A percentile compares a stretch with the other conserved stretches of the same genome.
Evolutionary conservation across 2,113 vertebrate species (phyloP).

Genomic region (Acanthisitta chloris): DNA sequence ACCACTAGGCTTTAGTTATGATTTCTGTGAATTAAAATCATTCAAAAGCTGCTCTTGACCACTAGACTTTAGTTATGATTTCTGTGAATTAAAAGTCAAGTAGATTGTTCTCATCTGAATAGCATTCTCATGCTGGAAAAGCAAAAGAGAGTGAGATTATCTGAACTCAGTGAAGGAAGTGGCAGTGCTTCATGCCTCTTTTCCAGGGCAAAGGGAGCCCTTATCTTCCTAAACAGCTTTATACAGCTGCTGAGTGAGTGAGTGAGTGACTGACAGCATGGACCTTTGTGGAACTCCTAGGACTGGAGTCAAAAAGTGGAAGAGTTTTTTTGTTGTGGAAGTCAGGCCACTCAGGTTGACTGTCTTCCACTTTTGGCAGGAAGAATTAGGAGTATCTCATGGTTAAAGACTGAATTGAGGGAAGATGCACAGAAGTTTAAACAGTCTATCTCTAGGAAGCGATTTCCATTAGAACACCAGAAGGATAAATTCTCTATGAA

Average conservation of each 20-base stretch:
- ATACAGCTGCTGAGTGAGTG: neutral
- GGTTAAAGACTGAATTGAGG: neutral
- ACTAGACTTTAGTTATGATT: neutral
- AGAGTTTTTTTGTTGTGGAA: neutral
- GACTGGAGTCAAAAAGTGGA: neutral
- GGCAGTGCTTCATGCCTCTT: neutral
- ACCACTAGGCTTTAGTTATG: neutral
- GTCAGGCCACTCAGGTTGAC: neutral
- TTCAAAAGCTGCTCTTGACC: neutral
- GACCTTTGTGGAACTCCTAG: neutral
- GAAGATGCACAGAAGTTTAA: neutral
- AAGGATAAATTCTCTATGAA: neutral
- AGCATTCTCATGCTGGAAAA: neutral
- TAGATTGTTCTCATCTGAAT: neutral
- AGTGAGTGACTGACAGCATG: neutral
- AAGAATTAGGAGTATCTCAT: neutral
- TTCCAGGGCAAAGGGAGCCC: neutral
- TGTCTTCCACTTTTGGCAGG: neutral
- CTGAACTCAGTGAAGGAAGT: neutral
- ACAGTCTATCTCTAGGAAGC: neutral
- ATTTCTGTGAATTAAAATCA: neutral
- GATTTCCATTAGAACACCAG: neutral
- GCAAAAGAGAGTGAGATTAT: neutral
- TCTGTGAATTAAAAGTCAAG: neutral
- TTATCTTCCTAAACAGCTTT: neutral